Conservation (phyloP, 2,888 invertebrate genomes). For the Abrostola triplasia region DNA sequence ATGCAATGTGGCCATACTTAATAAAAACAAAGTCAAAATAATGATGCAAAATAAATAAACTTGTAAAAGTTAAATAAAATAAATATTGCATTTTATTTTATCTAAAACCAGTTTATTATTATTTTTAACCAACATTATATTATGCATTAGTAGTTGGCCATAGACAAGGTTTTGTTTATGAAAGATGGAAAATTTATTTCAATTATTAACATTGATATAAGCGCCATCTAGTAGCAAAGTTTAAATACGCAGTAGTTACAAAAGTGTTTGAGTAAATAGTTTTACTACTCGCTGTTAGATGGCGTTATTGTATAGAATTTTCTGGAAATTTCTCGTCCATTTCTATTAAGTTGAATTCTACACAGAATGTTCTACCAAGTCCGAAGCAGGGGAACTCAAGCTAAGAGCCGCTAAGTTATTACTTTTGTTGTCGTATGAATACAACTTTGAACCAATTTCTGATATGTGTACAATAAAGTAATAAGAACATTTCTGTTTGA, state of each 20-base stretch:
- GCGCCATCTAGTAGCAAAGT: constrained; percentile 43
- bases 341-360: constrained; percentile 4
- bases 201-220: background rate
- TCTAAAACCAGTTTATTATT: too few species aligned
- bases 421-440: constrained; percentile 2
- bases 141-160: background rate
- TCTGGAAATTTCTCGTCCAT: constrained; percentile 36
- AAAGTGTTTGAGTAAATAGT: constrained; percentile 2
- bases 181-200: background rate
- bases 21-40: background rate
- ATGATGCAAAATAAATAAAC: background rate
- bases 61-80: too few species aligned
- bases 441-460: too few species aligned
- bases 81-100: background rate
- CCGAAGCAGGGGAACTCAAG: constrained; percentile 36
- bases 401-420: constrained; percentile 24
- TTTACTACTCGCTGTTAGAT: constrained; percentile 65
- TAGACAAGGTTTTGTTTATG: constrained; percentile 4
- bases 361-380: constrained; percentile 41
- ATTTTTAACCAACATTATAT: too few species aligned
- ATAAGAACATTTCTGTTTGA: too few species aligned
- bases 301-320: constrained; percentile 43
- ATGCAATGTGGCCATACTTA: constrained; percentile 20
- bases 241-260: fast-evolving
- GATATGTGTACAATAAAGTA: too few species aligned